A percentile compares a stretch with the other conserved stretches of the same genome.
Evolutionary conservation across 2,113 vertebrate species (phyloP).

Genomic region (Peucedramus taeniatus): DNA sequence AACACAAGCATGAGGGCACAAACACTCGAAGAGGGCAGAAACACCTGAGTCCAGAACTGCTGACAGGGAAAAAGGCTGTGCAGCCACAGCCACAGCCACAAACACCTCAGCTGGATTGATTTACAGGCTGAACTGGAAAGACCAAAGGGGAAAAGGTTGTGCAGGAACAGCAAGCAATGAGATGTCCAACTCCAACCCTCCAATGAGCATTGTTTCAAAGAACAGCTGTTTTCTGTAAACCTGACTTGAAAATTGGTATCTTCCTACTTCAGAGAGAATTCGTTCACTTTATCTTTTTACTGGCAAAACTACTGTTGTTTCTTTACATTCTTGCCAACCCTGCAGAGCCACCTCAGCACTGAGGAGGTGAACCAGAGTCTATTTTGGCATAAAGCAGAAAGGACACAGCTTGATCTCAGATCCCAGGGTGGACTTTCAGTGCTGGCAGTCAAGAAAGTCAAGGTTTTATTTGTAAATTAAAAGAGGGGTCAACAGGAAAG

Average conservation of each 20-base stretch:
- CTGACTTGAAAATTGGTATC: constrained; percentile 29
- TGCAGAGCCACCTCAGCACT: background rate
- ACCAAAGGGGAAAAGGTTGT: background rate
- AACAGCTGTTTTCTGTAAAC: constrained; percentile 15
- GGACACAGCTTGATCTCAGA: constrained; percentile 41
- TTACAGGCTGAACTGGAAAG: background rate
- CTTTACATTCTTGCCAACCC: constrained; percentile 22
- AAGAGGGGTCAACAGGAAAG: constrained; percentile 28
- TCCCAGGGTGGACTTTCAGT: constrained; percentile 27
- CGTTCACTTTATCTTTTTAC: constrained; percentile 25
- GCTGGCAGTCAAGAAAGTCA: constrained; percentile 3
- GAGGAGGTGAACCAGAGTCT: constrained; percentile 13
- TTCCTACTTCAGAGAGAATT: constrained; percentile 15
- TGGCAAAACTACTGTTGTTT: constrained; percentile 20
- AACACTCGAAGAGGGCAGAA: background rate
- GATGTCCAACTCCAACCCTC: background rate
- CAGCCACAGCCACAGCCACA: too few species aligned
- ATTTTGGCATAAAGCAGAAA: constrained; percentile 54
- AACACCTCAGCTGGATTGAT: background rate
- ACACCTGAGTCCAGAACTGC: background rate
- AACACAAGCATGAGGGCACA: background rate
- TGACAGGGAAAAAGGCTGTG: background rate
- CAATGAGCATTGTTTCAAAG: background rate
- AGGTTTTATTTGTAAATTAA: constrained; percentile 47
- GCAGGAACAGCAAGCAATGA: background rate